A percentile compares a stretch with the other conserved stretches of the same genome.
These are phyloP conservation scores for Percopsis omiscomaycus DNA, from an alignment of 2,797 vertebrate species.

Conservation along the genomic window DNA sequence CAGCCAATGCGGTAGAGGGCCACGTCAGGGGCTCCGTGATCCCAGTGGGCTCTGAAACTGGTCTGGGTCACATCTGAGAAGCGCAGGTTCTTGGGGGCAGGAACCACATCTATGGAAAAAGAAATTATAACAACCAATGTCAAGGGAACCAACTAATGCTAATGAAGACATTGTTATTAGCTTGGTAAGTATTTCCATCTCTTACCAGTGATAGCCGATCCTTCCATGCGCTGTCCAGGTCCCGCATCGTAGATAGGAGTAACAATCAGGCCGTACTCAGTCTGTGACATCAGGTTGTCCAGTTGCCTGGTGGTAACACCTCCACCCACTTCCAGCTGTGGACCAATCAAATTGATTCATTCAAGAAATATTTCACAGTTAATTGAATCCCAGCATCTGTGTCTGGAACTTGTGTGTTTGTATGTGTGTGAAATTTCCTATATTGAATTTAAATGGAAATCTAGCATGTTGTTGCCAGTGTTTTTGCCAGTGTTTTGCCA, in stretches of 20 bases:
- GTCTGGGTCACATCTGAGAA: conserved; percentile 86
- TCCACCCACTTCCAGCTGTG: conserved; percentile 87
- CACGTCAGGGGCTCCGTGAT: conserved; percentile 92
- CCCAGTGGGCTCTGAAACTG: conserved; percentile 92
- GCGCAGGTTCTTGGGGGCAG: conserved; percentile 88
- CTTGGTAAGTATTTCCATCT: not conserved
- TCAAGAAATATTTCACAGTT: not conserved
- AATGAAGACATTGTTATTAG: not conserved
- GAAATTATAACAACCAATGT: not conserved
- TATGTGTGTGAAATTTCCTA: not conserved
- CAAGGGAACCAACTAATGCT: not conserved
- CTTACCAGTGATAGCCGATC: conserved; percentile 86
- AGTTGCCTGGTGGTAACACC: conserved; percentile 78
- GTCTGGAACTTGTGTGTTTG: not conserved
- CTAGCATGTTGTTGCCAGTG: conserved; percentile 14
- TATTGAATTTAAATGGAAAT: conserved; percentile 11
- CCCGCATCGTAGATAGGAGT: conserved; percentile 89
- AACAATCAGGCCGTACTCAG: conserved; percentile 84
- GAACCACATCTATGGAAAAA: conserved; percentile 83
- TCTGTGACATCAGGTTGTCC: conserved; percentile 89
- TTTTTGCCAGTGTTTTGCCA: conserved; percentile 22
- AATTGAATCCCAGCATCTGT: conserved; percentile 7
- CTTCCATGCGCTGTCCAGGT: conserved; percentile 76
- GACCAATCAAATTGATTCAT: conserved; percentile 19
- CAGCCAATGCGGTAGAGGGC: conserved; percentile 92